Conservation (phyloP, 1,140 invertebrate genomes). For the Antheraea pernyi region DNA sequence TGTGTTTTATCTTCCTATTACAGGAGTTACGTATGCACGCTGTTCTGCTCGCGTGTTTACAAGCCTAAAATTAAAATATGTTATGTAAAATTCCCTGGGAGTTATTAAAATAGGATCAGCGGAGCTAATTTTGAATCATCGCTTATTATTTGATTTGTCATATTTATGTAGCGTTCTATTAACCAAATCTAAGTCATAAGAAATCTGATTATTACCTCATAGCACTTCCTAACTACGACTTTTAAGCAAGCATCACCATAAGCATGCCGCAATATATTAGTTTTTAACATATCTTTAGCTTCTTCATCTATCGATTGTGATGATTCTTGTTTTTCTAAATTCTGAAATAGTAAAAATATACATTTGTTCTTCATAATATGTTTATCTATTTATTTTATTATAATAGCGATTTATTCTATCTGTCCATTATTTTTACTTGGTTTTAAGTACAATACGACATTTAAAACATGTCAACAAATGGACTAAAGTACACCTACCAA, state of each 20-base stretch:
- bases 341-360: slow-evolving; percentile 7
- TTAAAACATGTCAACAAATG: too few relatives aligned
- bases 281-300: slow-evolving; percentile 26
- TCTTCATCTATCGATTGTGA: slow-evolving; percentile 13
- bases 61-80: slow-evolving; percentile 25
- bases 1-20: slow-evolving; percentile 23
- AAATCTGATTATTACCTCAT: slow-evolving; percentile 31
- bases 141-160: too few relatives aligned
- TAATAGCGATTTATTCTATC: too few relatives aligned
- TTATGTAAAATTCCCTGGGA: not conserved
- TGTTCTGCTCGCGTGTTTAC: slow-evolving; percentile 23
- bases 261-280: slow-evolving; percentile 27
- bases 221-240: slow-evolving; percentile 44
- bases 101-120: too few relatives aligned
- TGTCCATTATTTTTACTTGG: too few relatives aligned
- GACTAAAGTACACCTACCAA: too few relatives aligned
- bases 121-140: too few relatives aligned
- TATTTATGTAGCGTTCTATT: too few relatives aligned
- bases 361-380: too few relatives aligned
- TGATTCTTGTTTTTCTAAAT: not conserved
- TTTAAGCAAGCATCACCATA: slow-evolving; percentile 45
- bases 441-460: too few relatives aligned
- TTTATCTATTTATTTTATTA: too few relatives aligned
- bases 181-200: not conserved
- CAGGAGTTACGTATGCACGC: slow-evolving; percentile 28